Evolutionary conservation across 2,888 invertebrate species (phyloP).

Genomic region (Hydraecia micacea): DNA sequence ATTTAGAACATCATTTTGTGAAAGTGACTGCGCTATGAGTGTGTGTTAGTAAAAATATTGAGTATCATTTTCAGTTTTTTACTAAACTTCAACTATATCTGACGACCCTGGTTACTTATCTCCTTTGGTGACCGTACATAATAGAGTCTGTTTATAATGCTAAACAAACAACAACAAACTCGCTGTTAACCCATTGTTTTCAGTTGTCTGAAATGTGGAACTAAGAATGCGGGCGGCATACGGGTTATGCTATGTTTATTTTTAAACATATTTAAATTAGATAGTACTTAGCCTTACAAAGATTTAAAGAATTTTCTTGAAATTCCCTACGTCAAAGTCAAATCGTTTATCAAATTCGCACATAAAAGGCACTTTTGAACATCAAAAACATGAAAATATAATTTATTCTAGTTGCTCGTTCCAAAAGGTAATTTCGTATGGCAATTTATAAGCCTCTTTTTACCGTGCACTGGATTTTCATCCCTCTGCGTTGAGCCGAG

Average conservation of each 20-base stretch:
- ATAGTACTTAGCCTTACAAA: too few relatives aligned
- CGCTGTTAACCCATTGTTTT: not conserved
- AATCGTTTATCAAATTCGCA: not conserved
- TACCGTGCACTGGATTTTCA: too few relatives aligned
- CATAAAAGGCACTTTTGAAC: not conserved
- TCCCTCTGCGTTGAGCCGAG: too few relatives aligned
- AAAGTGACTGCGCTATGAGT: too few relatives aligned
- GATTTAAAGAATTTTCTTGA: not conserved
- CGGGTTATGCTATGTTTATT: not conserved
- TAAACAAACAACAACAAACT: conserved; percentile 5
- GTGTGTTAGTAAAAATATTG: too few relatives aligned
- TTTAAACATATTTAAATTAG: not conserved
- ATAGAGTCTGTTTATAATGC: not conserved
- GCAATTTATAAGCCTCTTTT: not conserved
- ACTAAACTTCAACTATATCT: too few relatives aligned
- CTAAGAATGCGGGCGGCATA: not conserved
- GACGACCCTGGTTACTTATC: too few relatives aligned
- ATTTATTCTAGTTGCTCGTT: not conserved
- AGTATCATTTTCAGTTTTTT: too few relatives aligned
- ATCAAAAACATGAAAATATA: not conserved
- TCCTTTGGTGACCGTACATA: not conserved
- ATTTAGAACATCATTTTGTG: too few relatives aligned
- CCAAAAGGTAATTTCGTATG: not conserved
- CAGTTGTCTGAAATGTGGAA: not conserved
- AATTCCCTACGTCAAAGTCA: not conserved